Base-by-base conservation (phyloP, 2,797 vertebrate genomes). In the Parauchenoglanis punctatus region DNA sequence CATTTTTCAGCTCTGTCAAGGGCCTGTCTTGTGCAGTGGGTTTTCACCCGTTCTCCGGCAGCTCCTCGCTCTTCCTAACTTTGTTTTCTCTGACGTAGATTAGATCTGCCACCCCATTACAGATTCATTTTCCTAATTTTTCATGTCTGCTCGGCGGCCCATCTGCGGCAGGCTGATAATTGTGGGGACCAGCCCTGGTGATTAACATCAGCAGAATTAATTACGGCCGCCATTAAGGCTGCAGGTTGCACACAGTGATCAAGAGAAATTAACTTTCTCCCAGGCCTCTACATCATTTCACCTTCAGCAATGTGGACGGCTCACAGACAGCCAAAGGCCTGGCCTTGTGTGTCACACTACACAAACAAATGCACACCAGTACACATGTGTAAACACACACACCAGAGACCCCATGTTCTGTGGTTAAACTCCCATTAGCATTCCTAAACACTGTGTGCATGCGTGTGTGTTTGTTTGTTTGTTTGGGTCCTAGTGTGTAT, bases 181-280 rank as follows among this genome's bases (percentile, higher is more conserved):
- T 99, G 98, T 98, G 95, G 97, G 98, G 97, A 97, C 97, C 98
- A 97, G 97, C 99, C 99, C 98, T 97, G 98, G 98, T 99, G 99
- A 99, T 99, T 99, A 99, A 98, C 98, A 99, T 99, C 99, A 99
- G 98, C 98, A 99, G 98, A 99, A 99, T 99, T 99, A 99, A 99
- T 99, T 99, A 99, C 96, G 97, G 96, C 97, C 97, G 97, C 98
- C 98, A 99, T 99, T 99, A 99, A 98, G 98, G 97, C 98, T 99
- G 98, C 96, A 98, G 98, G 97, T 99, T 99, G 98, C 97, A 97
- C 97, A 97, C 96, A 97, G 98, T 99, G 99, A 99, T 99, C 98
- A 98, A 99, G 99, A 99, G 98, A 99, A 99, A 99, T 99, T 99
- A 99, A 99, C 98, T 99, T 99, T 98, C 98, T 98, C 89, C 88